Conservation (phyloP, 2,113 vertebrate genomes). For the Pampusana beccarii region DNA sequence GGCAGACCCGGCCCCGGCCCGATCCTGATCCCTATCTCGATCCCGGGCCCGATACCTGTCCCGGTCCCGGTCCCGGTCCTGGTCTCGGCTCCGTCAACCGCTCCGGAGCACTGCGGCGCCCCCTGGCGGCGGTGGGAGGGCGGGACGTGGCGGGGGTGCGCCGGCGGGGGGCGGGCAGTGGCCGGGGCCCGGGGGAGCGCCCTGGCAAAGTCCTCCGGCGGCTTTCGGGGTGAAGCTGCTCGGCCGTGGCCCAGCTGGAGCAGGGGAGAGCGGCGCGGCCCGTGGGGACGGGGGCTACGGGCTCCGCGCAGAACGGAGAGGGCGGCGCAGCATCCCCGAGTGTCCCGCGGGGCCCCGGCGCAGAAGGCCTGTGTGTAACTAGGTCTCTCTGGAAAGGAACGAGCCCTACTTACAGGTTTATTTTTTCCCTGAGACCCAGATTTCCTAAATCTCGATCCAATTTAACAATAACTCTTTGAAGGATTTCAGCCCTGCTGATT, state of each 20-base stretch:
- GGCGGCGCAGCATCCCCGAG: not conserved
- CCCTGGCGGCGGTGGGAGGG: not conserved
- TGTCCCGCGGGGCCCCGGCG: not conserved
- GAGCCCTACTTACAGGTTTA: not conserved
- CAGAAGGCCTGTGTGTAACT: not conserved
- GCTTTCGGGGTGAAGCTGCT: not conserved
- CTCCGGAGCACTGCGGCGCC: too few relatives aligned
- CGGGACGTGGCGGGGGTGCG: too few relatives aligned
- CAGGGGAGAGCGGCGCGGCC: not conserved
- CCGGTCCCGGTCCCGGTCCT: too few relatives aligned
- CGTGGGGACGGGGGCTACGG: too few relatives aligned
- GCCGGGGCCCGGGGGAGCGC: too few relatives aligned
- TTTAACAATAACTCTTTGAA: not conserved
- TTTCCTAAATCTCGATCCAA: not conserved
- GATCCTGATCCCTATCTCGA: too few relatives aligned
- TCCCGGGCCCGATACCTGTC: too few relatives aligned
- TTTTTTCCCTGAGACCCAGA: not conserved
- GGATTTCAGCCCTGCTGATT: not conserved
- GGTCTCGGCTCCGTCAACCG: too few relatives aligned
- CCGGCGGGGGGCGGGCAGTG: too few relatives aligned
- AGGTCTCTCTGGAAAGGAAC: not conserved
- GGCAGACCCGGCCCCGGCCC: too few relatives aligned
- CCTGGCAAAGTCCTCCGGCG: too few relatives aligned
- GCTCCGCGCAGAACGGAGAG: fast-evolving
- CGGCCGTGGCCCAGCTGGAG: not conserved